Evolutionary conservation across 2,113 vertebrate genomes (phyloP).

Genomic region (Tautogolabrus adspersus): DNA sequence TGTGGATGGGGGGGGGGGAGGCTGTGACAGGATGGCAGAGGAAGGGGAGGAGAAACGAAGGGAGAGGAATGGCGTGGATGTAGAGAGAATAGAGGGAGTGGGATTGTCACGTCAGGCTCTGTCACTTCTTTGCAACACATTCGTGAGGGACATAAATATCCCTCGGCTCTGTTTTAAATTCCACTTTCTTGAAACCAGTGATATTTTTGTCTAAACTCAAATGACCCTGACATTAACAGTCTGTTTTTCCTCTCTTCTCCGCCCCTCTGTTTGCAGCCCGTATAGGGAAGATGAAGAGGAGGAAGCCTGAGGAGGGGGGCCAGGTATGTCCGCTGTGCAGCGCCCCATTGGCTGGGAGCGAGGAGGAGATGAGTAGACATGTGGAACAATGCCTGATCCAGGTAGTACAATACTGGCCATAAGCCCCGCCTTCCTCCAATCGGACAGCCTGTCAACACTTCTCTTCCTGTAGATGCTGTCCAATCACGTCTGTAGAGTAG

Average conservation of each 20-base stretch:
- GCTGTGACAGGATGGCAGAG: slow-evolving; percentile 33
- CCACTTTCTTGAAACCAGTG: slow-evolving; percentile 11
- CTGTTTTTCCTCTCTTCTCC: slow-evolving; percentile 1
- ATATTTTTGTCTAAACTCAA: neutral
- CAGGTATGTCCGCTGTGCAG: slow-evolving; percentile 99
- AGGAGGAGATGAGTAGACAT: slow-evolving; percentile 99
- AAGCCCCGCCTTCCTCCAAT: slow-evolving; percentile 63
- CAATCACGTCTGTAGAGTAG: slow-evolving; percentile 26
- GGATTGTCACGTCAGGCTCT: slow-evolving; percentile 10
- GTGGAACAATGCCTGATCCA: slow-evolving; percentile 99
- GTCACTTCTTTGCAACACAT: slow-evolving; percentile 4
- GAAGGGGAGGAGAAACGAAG: neutral
- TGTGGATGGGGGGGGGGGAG: slow-evolving; percentile 13
- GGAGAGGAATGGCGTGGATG: slow-evolving; percentile 8
- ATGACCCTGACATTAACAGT: slow-evolving; percentile 2
- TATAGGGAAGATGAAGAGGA: slow-evolving; percentile 99
- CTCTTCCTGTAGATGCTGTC: slow-evolving; percentile 62
- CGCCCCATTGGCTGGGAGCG: slow-evolving; percentile 96
- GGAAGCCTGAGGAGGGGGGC: slow-evolving; percentile 99
- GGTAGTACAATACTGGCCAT: slow-evolving; percentile 87
- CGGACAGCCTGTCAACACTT: slow-evolving; percentile 70
- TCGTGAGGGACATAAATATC: neutral
- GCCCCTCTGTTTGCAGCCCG: slow-evolving; percentile 85
- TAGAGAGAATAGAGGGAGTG: neutral
- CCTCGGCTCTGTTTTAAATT: neutral